Percentiles rank a stretch among this genome's conserved stretches.
Evolutionary conservation across 1,140 invertebrate species (phyloP).

Genomic region (Saccostrea echinata): DNA sequence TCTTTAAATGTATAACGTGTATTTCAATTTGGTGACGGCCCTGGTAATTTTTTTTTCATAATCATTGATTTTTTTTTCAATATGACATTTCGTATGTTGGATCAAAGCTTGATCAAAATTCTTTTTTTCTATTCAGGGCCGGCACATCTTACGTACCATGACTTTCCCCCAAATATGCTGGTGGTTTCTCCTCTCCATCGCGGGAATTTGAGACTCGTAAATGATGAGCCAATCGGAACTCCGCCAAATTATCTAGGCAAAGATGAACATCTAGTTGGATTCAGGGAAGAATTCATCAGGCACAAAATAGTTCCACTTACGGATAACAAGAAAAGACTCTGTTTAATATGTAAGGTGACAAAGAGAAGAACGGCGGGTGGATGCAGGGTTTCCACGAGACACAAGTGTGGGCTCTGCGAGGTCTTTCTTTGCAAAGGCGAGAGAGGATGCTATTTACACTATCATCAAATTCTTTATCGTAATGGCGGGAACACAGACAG

Average conservation of each 20-base stretch:
- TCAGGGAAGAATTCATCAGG: neutral
- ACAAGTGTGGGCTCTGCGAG: constrained; percentile 18
- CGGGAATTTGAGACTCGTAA: neutral
- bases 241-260: neutral
- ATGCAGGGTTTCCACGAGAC: constrained; percentile 2
- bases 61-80: neutral
- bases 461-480: constrained; percentile 23
- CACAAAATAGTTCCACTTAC: constrained; percentile 10
- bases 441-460: constrained; percentile 5
- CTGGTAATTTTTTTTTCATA: neutral
- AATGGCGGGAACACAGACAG: neutral
- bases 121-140: constrained; percentile 27
- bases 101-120: neutral
- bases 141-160: neutral
- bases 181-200: neutral
- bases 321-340: neutral
- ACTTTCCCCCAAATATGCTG: constrained; percentile 1
- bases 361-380: neutral
- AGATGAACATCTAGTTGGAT: neutral
- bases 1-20: neutral
- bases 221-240: constrained; percentile 19
- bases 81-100: neutral
- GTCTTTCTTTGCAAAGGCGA: constrained; percentile 15
- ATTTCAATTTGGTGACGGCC: neutral
- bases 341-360: constrained; percentile 4